These are phyloP conservation scores for Gryllus longicercus DNA, from an alignment of 2,888 invertebrate genomes.

Conservation along the genomic window DNA sequence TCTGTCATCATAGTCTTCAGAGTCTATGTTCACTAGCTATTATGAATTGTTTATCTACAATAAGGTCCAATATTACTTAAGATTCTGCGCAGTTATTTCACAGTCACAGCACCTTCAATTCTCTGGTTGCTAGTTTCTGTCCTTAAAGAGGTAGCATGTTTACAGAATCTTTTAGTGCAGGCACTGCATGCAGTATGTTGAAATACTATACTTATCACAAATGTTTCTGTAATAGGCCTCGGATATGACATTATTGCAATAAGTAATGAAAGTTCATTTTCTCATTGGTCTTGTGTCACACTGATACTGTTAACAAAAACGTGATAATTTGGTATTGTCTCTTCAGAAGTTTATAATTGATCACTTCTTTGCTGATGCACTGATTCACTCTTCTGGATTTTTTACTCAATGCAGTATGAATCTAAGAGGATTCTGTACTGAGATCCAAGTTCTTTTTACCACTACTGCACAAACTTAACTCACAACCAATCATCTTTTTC, in stretches of 20 bases:
- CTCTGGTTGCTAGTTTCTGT: conserved; percentile 3
- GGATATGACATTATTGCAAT: too few relatives aligned
- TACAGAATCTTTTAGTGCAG: not conserved
- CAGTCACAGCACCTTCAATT: not conserved
- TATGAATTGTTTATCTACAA: not conserved
- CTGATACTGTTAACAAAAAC: not conserved
- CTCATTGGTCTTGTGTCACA: too few relatives aligned
- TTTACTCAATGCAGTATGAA: not conserved
- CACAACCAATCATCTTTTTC: not conserved
- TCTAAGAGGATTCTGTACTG: not conserved
- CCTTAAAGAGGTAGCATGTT: not conserved
- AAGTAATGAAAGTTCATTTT: too few relatives aligned
- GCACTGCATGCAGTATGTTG: conserved; percentile 7
- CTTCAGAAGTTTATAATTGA: not conserved
- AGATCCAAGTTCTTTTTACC: not conserved
- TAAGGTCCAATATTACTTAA: not conserved
- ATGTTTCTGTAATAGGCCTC: not conserved
- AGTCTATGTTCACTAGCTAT: not conserved
- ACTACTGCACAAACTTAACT: not conserved
- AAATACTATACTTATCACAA: not conserved
- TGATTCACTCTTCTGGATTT: not conserved
- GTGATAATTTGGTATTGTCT: conserved; percentile 1
- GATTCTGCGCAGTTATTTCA: not conserved
- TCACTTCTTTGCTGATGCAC: not conserved
- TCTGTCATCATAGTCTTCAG: not conserved